Evolutionary conservation across 2,113 vertebrate genomes (phyloP).

Genomic region (Anseranas semipalmata): DNA sequence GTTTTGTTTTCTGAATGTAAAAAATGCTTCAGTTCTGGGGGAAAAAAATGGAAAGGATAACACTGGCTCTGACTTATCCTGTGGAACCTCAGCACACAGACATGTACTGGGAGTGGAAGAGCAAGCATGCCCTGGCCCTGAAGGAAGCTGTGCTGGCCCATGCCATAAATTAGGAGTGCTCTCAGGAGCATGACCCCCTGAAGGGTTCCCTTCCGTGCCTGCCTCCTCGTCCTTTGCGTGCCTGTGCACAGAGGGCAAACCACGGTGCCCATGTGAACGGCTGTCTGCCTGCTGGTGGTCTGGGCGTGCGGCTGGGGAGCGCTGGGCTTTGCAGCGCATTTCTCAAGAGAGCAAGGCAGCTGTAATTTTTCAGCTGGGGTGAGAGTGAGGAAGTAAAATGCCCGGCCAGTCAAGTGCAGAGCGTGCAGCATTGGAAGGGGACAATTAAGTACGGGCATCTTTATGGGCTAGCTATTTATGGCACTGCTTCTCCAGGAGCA

Average conservation of each 20-base stretch:
- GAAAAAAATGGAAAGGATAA: neutral
- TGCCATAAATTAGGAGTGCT: neutral
- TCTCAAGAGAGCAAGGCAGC: neutral
- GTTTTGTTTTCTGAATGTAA: constrained; percentile 7
- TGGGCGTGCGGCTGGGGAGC: neutral
- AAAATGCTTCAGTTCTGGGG: neutral
- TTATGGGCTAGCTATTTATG: constrained; percentile 36
- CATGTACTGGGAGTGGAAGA: neutral
- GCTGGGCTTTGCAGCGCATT: neutral
- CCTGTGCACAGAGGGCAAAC: neutral
- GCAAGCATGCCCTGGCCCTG: accelerated
- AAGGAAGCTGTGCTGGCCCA: neutral
- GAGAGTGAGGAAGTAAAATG: neutral
- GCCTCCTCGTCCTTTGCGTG: neutral
- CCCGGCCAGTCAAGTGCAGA: neutral
- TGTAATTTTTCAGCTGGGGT: neutral
- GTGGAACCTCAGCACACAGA: neutral
- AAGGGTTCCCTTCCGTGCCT: neutral
- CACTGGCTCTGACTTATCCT: neutral
- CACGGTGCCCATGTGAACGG: neutral
- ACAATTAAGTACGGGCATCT: neutral
- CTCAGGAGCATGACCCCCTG: neutral
- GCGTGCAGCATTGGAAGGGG: neutral
- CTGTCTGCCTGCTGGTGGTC: neutral
- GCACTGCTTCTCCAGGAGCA: neutral